Conservation (phyloP, 2,888 invertebrate genomes). For the Pristionchus maxplancki region DNA sequence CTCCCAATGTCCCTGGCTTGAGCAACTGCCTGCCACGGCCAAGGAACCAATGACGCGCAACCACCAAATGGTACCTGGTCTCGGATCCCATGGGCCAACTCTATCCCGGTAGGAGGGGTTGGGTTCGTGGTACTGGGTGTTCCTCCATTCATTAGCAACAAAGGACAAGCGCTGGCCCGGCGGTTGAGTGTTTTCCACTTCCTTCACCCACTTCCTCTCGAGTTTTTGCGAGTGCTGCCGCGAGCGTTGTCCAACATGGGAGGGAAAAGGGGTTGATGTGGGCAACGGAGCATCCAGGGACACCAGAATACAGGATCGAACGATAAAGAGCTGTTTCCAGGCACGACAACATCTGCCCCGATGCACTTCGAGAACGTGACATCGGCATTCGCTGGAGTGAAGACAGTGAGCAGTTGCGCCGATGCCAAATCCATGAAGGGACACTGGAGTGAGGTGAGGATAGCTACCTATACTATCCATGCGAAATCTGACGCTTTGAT, state of each 20-base stretch:
- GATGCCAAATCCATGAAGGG: slow-evolving; percentile 45
- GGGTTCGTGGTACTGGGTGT: background rate
- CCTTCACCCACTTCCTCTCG: slow-evolving; percentile 16
- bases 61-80: background rate
- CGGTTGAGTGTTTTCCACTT: slow-evolving; percentile 28
- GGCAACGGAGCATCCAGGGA: background rate
- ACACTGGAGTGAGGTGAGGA: slow-evolving; percentile 28
- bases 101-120: background rate
- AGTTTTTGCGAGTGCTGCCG: background rate
- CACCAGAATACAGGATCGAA: background rate
- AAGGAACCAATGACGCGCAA: slow-evolving; percentile 5
- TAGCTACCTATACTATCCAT: background rate
- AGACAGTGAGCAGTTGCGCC: slow-evolving; percentile 41
- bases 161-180: background rate
- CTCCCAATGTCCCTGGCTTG: background rate
- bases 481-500: background rate
- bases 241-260: background rate
- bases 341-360: slow-evolving; percentile 17
- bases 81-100: background rate
- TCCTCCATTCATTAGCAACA: background rate
- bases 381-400: slow-evolving; percentile 39
- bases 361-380: slow-evolving; percentile 37
- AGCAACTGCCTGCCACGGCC: background rate
- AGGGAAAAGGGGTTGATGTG: background rate
- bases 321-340: background rate